Evolutionary conservation across 1,140 invertebrate genomes (phyloP), one percentile per base, ranked within the genome.

Genomic region (Neodiprion virginianus): DNA sequence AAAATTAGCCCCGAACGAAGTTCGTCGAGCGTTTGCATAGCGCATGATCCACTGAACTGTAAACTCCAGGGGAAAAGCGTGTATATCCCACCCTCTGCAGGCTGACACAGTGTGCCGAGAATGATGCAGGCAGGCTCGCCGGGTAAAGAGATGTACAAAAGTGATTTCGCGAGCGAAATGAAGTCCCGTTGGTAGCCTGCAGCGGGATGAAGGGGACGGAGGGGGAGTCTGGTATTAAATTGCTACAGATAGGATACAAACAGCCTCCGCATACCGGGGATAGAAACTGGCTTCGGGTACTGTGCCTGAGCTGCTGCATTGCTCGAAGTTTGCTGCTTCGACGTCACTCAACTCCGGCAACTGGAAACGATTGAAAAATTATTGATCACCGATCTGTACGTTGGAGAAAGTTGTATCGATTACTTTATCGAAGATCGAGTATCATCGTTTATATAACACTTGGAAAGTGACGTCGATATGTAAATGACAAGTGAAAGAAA

Each of bases 101-200:
- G 28, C 28, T 40, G 28, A 40, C 28, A 40, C 28, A 40, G 28
- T 2, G 28, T 40, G 28, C 28, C 28, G 28, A 61, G 53, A 61
- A 61, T 12, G 53, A 61, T 7, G 53, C 11, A 61, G 28, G 28
- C 28, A 40, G 28, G 28, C 28, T 40, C 1, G 2, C 1, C 1
- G 28, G 28, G 28, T 40, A 5, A 40, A 40, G 28, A 40, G 28
- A 40, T 40, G 2, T 40, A 40, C 28, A 40, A 74, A 77, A 77
- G 85, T 83, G 80, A 87, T 86, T 83, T 81, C 83, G 82, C 79
- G 77, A 82, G 85, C 79, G 84, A 86, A 80, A 86, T 81, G 78
- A 85, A 86, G 80, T 86, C 85, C 69, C 50, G 70, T 72, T 76
- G 81, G 82, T 81, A 82, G 79, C 76, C 79, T 74, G 74, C 75